Percentiles rank a stretch among this genome's conserved stretches.
These are phyloP conservation scores for Orthonevra nobilis DNA, from an alignment of 2,888 invertebrate species.

Conservation along the genomic window DNA sequence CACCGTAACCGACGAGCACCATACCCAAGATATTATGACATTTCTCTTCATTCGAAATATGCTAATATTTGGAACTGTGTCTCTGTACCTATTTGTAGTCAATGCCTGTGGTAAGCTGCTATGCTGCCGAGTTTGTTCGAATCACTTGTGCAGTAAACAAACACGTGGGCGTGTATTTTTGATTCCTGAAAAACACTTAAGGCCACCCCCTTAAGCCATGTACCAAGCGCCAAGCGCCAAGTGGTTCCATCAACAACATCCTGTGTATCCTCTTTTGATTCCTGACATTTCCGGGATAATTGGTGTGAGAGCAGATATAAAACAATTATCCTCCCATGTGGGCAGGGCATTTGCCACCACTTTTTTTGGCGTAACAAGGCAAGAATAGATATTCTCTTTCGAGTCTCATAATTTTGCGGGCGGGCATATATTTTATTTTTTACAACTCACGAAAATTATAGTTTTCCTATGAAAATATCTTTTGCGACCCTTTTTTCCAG, in stretches of 20 bases:
- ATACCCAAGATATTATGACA: conserved; percentile 63
- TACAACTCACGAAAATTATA: no score
- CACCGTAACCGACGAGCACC: not conserved
- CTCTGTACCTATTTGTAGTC: conserved; percentile 44
- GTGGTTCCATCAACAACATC: conserved; percentile 39
- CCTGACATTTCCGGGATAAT: conserved; percentile 46
- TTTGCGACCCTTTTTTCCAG: not conserved
- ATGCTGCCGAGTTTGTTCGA: conserved; percentile 38
- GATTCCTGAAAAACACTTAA: not conserved
- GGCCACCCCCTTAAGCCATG: not conserved
- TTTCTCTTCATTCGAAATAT: conserved; percentile 52
- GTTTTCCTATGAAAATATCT: no score
- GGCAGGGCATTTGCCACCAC: conserved; percentile 20
- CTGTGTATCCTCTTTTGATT: conserved; percentile 6
- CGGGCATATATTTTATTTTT: no score
- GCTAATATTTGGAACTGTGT: conserved; percentile 61
- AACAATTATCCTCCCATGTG: conserved; percentile 23
- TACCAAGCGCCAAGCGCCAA: conserved; percentile 44
- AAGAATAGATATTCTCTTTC: conserved; percentile 5
- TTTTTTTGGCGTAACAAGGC: not conserved
- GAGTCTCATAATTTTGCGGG: not conserved
- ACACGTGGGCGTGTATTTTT: conserved; percentile 9
- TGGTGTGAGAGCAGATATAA: conserved; percentile 1
- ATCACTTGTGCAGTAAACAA: conserved; percentile 58
- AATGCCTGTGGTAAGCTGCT: conserved; percentile 21